Base-by-base conservation (phyloP, 1,140 invertebrate genomes). In the Sycophila sp. region DNA sequence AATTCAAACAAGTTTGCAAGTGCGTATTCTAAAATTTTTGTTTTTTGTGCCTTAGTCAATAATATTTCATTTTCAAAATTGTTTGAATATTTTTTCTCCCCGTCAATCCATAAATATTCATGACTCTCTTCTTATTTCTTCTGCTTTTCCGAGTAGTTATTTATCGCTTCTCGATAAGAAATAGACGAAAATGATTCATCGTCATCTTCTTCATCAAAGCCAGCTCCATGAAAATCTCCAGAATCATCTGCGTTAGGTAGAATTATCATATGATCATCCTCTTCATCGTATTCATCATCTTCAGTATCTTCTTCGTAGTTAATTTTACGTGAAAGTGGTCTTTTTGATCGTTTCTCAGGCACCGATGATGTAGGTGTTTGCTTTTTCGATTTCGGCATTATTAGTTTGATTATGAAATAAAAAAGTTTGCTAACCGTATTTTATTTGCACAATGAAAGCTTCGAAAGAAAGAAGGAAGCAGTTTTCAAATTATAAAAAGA, bases 1-100 rank as follows among this genome's bases (percentile, higher is more conserved):
- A 69, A 17, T 51, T 75, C 71, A 59, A 76, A 76, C 42, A 76
- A 68, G 28, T 72, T 34, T 42, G 40, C n/a, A n/a, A n/a, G n/a
- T n/a, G n/a, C n/a, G 40, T n/a, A 42, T 3, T n/a, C 13, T 42
- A 42, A 6, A n/a, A 42, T 42, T 42, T 36, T 36, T 36, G 34
- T 11, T 36, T 36, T 36, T 36, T 36, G 11, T 36, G 34, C 11
- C 11, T 36, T 11, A 36, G 34, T 36, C 5, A 36, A 11, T 36
- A 36, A 11, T 6, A 36, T 11, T 36, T 36, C 34, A 36, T 36
- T 36, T 42, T 42, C 10, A 15, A 42, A 42, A 42, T 42, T 42
- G 40, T 42, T 15, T 19, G 11, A 15, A 42, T 42, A 42, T n/a
- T 42, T 42, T 42, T 42, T 42, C 13, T 42, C 40, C n/a, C 13